Base-by-base conservation (phyloP, 2,113 vertebrate species). In the Etheostoma cragini region DNA sequence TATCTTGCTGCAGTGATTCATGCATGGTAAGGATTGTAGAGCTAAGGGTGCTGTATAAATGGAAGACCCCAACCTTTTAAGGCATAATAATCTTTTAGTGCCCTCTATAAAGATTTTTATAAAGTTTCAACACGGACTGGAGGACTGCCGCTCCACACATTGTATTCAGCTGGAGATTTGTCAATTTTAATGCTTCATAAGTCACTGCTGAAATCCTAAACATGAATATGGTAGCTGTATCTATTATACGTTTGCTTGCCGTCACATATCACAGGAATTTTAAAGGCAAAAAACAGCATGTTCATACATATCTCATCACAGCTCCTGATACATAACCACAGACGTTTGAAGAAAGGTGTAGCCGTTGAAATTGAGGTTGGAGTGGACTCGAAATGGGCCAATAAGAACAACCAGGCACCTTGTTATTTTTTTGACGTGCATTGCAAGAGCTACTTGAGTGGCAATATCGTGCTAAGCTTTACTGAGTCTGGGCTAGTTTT, bases 31-130 rank as follows among this genome's bases (percentile, higher is more conserved):
- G 72, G 72, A 26, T 61, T 64, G 16, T 6, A 50, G 46, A 69
- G 71, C 62, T 49, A 46, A 85, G 78, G 86, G 72, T 67, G 61
- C 79, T 81, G 15, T 68, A 15, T 69, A 74, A 88, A 85, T 54
- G 72, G 65, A 84, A 71, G 69, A 61, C 10, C 42, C 46, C 66
- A 75, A 63, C 46, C 73, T 65, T 81, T 83, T 56, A 72, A 83
- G 65, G 60, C 53, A 47, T 53, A 66, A 61, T 78, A 75, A 86
- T 57, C 54, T 60, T 78, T 78, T 72, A 72, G 33, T 22, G 58
- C 16, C 63, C 22, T 56, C 74, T 45, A 56, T 78, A 52, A 64
- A 86, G 64, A 49, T 63, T 68, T 72, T 57, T 63, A 50, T 71
- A 65, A 76, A 82, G 76, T 85, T 63, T 63, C 22, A 52, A 71